Percentiles rank a stretch among this genome's conserved stretches.
phyloP scores from a whole-genome alignment of 2,113 vertebrate genomes.

The Irena cyanogastra region DNA sequence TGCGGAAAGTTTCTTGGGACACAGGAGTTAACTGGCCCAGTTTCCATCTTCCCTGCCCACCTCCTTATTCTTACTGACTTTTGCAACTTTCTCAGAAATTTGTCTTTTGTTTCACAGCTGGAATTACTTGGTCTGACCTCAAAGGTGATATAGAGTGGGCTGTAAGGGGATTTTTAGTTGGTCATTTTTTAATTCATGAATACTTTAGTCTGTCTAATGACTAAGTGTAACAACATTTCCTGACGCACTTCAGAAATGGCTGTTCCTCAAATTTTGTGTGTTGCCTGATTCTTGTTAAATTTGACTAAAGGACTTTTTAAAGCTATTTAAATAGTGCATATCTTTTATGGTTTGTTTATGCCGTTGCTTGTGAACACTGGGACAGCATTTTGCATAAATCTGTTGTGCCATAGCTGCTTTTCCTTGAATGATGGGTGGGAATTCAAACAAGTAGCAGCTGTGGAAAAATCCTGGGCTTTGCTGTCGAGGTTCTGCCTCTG shows the following conservation, averaged over 20 bases:
- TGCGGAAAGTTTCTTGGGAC: background rate
- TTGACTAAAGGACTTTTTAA: background rate
- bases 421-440: background rate
- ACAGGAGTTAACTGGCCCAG: background rate
- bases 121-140: slow-evolving; percentile 19
- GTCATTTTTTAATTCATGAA: background rate
- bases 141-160: slow-evolving; percentile 1
- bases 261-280: background rate
- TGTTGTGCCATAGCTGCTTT: background rate
- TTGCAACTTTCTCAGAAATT: slow-evolving; percentile 39
- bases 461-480: background rate
- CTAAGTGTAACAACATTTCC: background rate
- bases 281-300: background rate
- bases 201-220: background rate
- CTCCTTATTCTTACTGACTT: background rate
- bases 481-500: background rate
- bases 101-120: slow-evolving; percentile 8
- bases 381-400: background rate
- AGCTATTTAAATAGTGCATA: background rate
- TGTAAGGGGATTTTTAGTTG: background rate
- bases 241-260: background rate
- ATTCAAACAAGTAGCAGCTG: background rate
- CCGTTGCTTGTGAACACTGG: background rate
- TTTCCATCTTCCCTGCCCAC: background rate
- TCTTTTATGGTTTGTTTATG: background rate